These are phyloP conservation scores for Isoperla grammatica DNA, from an alignment of 2,888 invertebrate species.

Conservation along the genomic window DNA sequence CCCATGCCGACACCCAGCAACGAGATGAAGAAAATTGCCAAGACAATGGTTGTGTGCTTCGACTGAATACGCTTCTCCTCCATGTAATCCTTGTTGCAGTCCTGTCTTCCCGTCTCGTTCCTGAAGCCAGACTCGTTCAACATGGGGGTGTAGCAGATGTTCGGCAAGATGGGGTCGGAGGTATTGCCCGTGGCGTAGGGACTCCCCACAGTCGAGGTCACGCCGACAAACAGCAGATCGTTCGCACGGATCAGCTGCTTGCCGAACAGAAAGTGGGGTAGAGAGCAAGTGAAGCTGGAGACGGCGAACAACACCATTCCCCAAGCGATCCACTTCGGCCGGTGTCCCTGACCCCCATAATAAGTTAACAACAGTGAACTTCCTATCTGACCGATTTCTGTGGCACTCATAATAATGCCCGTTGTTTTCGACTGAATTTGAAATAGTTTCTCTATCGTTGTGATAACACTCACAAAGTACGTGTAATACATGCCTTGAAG, in stretches of 20 bases:
- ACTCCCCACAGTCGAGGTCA: slow-evolving; percentile 36
- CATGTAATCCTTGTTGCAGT: slow-evolving; percentile 52
- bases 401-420: slow-evolving; percentile 78
- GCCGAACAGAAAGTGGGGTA: slow-evolving; percentile 83
- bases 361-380: slow-evolving; percentile 83
- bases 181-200: slow-evolving; percentile 36
- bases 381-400: slow-evolving; percentile 89
- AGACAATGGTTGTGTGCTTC: slow-evolving; percentile 71
- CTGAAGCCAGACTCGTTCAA: slow-evolving; percentile 10
- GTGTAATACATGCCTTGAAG: slow-evolving; percentile 84
- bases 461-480: slow-evolving; percentile 89
- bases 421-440: slow-evolving; percentile 89
- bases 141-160: slow-evolving; percentile 29
- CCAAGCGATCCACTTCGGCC: slow-evolving; percentile 90
- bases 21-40: slow-evolving; percentile 84
- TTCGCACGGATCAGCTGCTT: slow-evolving; percentile 59
- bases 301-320: slow-evolving; percentile 85
- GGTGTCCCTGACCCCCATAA: slow-evolving; percentile 84
- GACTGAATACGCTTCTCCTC: slow-evolving; percentile 63
- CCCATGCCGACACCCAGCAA: slow-evolving; percentile 86
- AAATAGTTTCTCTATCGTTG: slow-evolving; percentile 88
- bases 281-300: slow-evolving; percentile 78
- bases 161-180: slow-evolving; percentile 31
- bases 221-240: slow-evolving; percentile 43
- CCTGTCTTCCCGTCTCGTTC: slow-evolving; percentile 24